Percentiles rank a stretch among this genome's conserved stretches.
Conservation (phyloP, 2,888 invertebrate species). For the Palloptera scutellata region DNA sequence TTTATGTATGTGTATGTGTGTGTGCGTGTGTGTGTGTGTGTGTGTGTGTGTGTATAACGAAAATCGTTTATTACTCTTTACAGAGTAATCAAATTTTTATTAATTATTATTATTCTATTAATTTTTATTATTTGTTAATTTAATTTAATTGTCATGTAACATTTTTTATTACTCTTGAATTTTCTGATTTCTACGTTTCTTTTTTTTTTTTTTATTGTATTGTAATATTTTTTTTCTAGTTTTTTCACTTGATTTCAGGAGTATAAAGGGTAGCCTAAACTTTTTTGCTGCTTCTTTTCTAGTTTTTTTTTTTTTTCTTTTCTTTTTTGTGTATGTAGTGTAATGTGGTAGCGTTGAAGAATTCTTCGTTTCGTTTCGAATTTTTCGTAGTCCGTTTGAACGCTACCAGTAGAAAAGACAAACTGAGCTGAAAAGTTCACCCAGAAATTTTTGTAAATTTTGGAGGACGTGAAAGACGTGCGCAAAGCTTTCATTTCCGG, state of each 20-base stretch:
- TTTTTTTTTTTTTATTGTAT: conserved; percentile 4
- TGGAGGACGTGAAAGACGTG: conserved; percentile 19
- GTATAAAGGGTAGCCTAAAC: conserved; percentile 19
- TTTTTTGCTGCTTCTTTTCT: too few species aligned
- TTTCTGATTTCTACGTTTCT: conserved; percentile 3
- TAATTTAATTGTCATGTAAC: background rate
- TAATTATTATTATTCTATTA: too few species aligned
- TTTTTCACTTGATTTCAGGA: conserved; percentile 23
- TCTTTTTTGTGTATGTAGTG: background rate
- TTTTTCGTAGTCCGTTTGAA: conserved; percentile 22
- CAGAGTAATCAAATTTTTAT: too few species aligned
- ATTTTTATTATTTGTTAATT: too few species aligned
- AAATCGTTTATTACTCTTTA: too few species aligned
- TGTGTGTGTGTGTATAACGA: too few species aligned
- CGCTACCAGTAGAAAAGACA: conserved; percentile 33
- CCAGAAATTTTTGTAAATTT: conserved; percentile 27
- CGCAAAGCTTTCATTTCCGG: conserved; percentile 31
- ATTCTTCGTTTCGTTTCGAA: conserved; percentile 10
- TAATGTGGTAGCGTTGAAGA: background rate
- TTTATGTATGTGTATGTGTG: background rate
- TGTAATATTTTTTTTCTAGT: conserved; percentile 9
- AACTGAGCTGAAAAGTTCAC: conserved; percentile 38
- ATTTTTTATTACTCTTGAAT: background rate
- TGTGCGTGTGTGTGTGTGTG: too few species aligned
- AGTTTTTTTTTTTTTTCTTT: too few species aligned